Evolutionary conservation across 2,113 vertebrate genomes (phyloP).

Genomic region (Pollachius pollachius): DNA sequence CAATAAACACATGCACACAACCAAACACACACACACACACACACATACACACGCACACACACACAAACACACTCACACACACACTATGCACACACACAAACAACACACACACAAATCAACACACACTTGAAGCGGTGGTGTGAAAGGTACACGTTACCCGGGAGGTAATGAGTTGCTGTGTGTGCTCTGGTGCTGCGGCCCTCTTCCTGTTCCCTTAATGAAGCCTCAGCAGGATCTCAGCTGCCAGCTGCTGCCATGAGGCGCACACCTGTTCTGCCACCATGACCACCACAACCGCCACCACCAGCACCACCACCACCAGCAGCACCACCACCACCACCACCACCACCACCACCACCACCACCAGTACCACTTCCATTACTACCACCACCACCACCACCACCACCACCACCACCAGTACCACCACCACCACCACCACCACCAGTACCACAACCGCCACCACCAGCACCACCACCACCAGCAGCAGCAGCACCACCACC

Average conservation of each 20-base stretch:
- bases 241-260: slow-evolving; percentile 23
- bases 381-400: neutral
- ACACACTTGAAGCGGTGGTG: slow-evolving; percentile 60
- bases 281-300: neutral
- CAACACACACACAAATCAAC: slow-evolving; percentile 8
- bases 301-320: neutral
- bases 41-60: slow-evolving; percentile 9
- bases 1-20: slow-evolving; percentile 18
- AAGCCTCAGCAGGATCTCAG: slow-evolving; percentile 50
- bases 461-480: neutral
- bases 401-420: neutral
- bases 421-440: neutral
- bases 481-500: too few relatives aligned
- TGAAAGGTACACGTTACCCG: slow-evolving; percentile 63
- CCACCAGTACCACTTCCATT: neutral
- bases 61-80: slow-evolving; percentile 29
- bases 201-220: slow-evolving; percentile 65
- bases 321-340: neutral
- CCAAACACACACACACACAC: slow-evolving; percentile 40
- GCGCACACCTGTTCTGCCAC: slow-evolving; percentile 26
- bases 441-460: neutral
- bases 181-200: slow-evolving; percentile 56
- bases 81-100: slow-evolving; percentile 6
- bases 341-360: neutral
- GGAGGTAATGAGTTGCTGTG: slow-evolving; percentile 61